A percentile compares a stretch with the other conserved stretches of the same genome.
These are phyloP conservation scores for Drosophila kambysellisi DNA, from an alignment of 2,888 invertebrate genomes.

Conservation along the genomic window DNA sequence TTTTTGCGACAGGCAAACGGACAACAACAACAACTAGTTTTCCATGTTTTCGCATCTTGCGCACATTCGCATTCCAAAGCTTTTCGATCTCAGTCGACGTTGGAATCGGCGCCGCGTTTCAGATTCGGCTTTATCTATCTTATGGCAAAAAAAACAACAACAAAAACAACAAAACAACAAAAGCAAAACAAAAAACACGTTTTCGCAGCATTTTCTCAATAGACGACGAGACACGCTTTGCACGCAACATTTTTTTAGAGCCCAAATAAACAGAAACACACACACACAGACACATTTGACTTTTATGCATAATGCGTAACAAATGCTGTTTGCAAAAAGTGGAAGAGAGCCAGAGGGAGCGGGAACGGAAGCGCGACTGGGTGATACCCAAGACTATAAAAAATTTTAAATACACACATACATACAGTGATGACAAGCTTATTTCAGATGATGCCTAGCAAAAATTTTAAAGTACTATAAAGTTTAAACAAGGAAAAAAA, in stretches of 20 bases:
- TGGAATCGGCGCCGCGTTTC: slow-evolving; percentile 47
- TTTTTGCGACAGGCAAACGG: slow-evolving; percentile 32
- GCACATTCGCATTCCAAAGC: slow-evolving; percentile 56
- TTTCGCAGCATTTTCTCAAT: slow-evolving; percentile 64
- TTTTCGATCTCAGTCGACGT: slow-evolving; percentile 19
- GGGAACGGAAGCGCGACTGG: no score
- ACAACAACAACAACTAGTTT: slow-evolving; percentile 69
- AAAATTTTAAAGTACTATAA: no score
- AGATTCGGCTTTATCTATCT: slow-evolving; percentile 68
- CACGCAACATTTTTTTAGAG: slow-evolving; percentile 23
- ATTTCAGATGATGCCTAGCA: no score
- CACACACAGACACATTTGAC: slow-evolving; percentile 3
- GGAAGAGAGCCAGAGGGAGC: not conserved
- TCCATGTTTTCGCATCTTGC: slow-evolving; percentile 65
- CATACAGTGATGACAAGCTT: no score
- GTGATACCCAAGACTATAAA: not conserved
- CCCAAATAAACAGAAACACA: slow-evolving; percentile 15
- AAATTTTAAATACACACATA: not conserved
- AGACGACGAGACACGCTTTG: slow-evolving; percentile 37
- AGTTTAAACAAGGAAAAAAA: no score
- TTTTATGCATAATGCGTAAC: slow-evolving; percentile 49
- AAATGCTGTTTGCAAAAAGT: slow-evolving; percentile 16
- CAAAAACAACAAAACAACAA: slow-evolving; percentile 43
- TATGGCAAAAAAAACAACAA: not conserved
- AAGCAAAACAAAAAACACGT: slow-evolving; percentile 66